A percentile compares a stretch with the other conserved stretches of the same genome.
phyloP scores from a whole-genome alignment of 2,113 vertebrate genomes.

The Passer montanus region DNA sequence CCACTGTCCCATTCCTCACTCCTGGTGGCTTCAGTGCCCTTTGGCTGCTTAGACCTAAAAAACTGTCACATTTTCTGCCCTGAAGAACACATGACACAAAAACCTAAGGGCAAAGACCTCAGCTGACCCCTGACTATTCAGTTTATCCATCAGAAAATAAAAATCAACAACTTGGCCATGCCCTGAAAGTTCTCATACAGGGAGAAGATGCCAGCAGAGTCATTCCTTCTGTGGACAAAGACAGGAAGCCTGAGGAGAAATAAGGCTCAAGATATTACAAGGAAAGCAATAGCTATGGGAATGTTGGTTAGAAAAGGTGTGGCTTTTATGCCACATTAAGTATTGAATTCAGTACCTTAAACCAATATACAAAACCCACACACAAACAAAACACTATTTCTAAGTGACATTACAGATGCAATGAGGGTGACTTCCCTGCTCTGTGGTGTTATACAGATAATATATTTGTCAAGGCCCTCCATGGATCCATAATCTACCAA shows the following conservation, averaged over 20 bases:
- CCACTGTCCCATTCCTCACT: not conserved
- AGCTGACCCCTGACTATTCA: not conserved
- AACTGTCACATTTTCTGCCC: not conserved
- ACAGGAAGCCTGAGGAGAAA: conserved; percentile 21
- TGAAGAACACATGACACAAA: not conserved
- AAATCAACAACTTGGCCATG: not conserved
- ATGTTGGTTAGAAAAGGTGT: not conserved
- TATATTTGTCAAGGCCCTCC: not conserved
- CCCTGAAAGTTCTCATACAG: not conserved
- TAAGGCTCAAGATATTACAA: not conserved
- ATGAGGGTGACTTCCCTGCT: not conserved
- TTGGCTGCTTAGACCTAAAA: not conserved
- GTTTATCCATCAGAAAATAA: not conserved
- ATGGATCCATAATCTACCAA: not conserved
- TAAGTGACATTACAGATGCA: not conserved
- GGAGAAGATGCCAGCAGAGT: not conserved
- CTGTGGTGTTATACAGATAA: not conserved
- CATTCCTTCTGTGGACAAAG: not conserved
- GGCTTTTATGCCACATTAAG: not conserved
- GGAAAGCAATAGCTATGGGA: not conserved
- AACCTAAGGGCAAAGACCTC: not conserved
- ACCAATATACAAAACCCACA: not conserved
- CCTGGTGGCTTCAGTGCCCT: not conserved
- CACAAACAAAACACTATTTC: not conserved
- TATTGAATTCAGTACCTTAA: not conserved